Percentiles rank a stretch among this genome's conserved stretches.
These are phyloP conservation scores for Hyperoplus immaculatus DNA, from an alignment of 2,797 vertebrate genomes.

Conservation along the genomic window DNA sequence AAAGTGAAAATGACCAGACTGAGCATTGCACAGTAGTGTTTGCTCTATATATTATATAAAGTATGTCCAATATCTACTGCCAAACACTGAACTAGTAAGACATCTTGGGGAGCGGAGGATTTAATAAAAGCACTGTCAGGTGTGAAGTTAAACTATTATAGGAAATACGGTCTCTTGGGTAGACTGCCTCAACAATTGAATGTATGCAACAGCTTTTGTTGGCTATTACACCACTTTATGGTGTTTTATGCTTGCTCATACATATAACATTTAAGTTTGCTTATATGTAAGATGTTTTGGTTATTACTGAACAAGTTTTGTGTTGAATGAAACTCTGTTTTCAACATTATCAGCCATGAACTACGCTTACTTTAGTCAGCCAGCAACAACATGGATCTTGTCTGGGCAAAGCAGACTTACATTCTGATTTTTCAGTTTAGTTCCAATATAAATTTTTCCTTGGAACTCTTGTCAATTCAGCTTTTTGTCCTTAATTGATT, in stretches of 20 bases:
- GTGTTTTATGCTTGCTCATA: slow-evolving; percentile 8
- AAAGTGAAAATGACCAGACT: too few relatives aligned
- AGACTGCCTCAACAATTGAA: not conserved
- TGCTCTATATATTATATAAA: too few relatives aligned
- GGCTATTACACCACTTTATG: not conserved
- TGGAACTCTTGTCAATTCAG: slow-evolving; percentile 64
- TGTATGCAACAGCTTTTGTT: slow-evolving; percentile 22
- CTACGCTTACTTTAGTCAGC: slow-evolving; percentile 44
- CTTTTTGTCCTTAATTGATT: slow-evolving; percentile 69
- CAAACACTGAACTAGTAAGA: not conserved
- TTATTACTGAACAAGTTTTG: slow-evolving; percentile 3
- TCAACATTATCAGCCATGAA: slow-evolving; percentile 21
- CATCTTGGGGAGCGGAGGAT: not conserved
- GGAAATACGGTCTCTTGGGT: not conserved
- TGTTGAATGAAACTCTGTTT: slow-evolving; percentile 13
- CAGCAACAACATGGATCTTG: slow-evolving; percentile 50
- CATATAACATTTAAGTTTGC: slow-evolving; percentile 10
- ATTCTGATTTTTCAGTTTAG: slow-evolving; percentile 38
- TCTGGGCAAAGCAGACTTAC: slow-evolving; percentile 18
- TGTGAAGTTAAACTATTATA: not conserved
- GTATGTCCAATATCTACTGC: not conserved
- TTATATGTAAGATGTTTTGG: not conserved
- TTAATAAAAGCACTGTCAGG: not conserved
- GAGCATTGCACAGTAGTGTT: too few relatives aligned
- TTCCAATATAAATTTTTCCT: slow-evolving; percentile 57